Conservation (phyloP, 2,797 vertebrate species). For the Cuculus canorus region DNA sequence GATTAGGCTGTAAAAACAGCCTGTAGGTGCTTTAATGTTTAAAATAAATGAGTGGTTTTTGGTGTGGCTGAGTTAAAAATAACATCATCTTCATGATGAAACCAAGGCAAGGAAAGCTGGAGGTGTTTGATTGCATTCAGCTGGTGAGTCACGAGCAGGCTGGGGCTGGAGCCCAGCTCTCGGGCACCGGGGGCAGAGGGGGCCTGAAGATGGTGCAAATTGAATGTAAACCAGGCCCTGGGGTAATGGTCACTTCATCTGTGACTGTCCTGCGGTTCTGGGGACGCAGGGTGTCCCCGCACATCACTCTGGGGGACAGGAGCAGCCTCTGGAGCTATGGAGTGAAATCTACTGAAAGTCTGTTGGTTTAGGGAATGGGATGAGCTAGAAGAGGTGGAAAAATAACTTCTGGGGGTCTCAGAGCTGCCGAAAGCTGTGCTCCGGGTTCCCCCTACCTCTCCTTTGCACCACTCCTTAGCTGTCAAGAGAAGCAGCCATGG, state of each 20-base stretch:
- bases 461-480: fast-evolving
- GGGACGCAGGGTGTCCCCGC: fast-evolving
- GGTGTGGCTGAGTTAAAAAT: background rate
- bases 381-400: background rate
- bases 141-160: background rate
- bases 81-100: background rate
- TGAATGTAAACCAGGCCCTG: fast-evolving
- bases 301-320: fast-evolving
- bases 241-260: fast-evolving
- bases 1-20: background rate
- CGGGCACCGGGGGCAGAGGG: fast-evolving
- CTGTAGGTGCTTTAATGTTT: background rate
- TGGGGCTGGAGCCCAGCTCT: background rate
- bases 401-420: background rate
- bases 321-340: background rate
- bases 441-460: background rate
- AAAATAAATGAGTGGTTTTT: background rate
- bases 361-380: background rate
- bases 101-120: background rate
- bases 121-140: fast-evolving
- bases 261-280: fast-evolving
- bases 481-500: background rate
- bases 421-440: background rate
- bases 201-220: fast-evolving
- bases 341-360: background rate